A percentile compares a stretch with the other conserved stretches of the same genome.
Conservation (phyloP, 2,888 invertebrate species). For the Tortricodes alternella region DNA sequence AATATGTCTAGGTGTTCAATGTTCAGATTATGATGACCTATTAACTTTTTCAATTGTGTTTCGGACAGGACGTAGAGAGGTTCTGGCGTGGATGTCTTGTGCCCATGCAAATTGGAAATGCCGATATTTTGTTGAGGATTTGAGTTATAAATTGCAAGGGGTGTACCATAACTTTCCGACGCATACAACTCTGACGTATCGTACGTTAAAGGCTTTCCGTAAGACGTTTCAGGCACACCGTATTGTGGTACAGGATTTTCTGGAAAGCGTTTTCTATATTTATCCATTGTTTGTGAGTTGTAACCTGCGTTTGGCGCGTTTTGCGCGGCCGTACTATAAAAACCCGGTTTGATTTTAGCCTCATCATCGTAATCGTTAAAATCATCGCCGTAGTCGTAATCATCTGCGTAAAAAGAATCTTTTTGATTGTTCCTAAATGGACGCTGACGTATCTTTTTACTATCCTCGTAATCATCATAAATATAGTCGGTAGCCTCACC, state of each 20-base stretch:
- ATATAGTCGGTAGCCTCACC: constrained; percentile 49
- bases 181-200: constrained; percentile 29
- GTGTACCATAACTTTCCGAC: constrained; percentile 31
- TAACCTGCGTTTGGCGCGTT: constrained; percentile 44
- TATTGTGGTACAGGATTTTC: constrained; percentile 30
- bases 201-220: constrained; percentile 15
- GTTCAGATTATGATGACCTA: constrained; percentile 66
- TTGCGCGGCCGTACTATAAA: constrained; percentile 30
- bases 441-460: constrained; percentile 33
- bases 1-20: constrained; percentile 68
- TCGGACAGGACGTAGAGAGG: constrained; percentile 71
- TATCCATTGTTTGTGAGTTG: constrained; percentile 40
- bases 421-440: constrained; percentile 40
- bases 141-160: constrained; percentile 11
- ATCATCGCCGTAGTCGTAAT: constrained; percentile 46
- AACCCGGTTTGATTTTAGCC: constrained; percentile 36
- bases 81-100: constrained; percentile 40
- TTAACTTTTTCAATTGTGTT: constrained; percentile 61
- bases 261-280: constrained; percentile 37
- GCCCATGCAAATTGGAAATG: constrained; percentile 27
- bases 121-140: constrained; percentile 33
- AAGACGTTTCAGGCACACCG: constrained; percentile 17
- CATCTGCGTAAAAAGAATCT: constrained; percentile 44
- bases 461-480: constrained; percentile 42
- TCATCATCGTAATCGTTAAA: constrained; percentile 47